Conservation (phyloP, 2,888 invertebrate genomes). For the Strigamia crassipes region DNA sequence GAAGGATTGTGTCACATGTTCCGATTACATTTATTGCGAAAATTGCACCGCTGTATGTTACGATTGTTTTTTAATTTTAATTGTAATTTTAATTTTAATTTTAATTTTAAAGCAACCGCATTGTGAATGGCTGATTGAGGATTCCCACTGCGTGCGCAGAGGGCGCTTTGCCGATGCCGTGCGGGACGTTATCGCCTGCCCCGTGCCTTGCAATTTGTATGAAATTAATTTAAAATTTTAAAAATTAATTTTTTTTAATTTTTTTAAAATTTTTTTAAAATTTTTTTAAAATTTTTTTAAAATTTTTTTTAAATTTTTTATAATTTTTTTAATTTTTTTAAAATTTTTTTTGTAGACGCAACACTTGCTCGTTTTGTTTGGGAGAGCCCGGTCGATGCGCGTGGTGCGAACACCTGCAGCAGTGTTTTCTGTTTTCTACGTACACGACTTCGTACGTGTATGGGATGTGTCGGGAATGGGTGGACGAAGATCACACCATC, state of each 20-base stretch:
- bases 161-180: constrained; percentile 68
- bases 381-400: constrained; percentile 87
- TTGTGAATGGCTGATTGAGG: constrained; percentile 93
- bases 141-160: constrained; percentile 80
- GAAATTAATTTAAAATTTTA: constrained; percentile 64
- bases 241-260: too few species aligned
- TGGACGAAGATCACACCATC: constrained; percentile 65
- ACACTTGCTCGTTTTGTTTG: constrained; percentile 79
- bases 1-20: constrained; percentile 82
- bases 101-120: constrained; percentile 54
- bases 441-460: constrained; percentile 93
- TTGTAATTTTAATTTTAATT: constrained; percentile 48
- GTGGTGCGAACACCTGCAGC: constrained; percentile 90
- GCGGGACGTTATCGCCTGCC: constrained; percentile 69
- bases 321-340: background rate
- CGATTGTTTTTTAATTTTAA: background rate
- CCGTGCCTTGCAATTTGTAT: constrained; percentile 78
- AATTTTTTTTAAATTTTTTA: background rate
- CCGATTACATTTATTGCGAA: constrained; percentile 85
- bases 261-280: background rate
- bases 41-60: constrained; percentile 73
- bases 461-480: constrained; percentile 90
- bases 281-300: background rate
- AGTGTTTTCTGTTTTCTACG: constrained; percentile 93
- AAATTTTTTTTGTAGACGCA: constrained; percentile 60